Conservation (phyloP, 2,888 invertebrate genomes). For the Drosophila falleni region DNA sequence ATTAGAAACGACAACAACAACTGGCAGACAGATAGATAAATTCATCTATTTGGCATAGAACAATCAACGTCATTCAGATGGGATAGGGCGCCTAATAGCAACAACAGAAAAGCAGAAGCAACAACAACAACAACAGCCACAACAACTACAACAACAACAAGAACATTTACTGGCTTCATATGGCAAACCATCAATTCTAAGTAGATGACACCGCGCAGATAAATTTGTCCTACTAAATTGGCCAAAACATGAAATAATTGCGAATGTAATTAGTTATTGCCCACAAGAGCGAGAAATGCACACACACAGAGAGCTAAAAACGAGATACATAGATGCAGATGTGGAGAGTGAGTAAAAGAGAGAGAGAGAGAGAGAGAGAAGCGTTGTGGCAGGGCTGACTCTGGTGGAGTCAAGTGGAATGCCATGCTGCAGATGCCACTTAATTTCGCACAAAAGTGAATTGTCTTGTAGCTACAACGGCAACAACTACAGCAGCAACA, state of each 20-base stretch:
- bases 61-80: constrained; percentile 76
- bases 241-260: constrained; percentile 86
- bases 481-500: constrained; percentile 56
- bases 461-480: constrained; percentile 82
- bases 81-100: constrained; percentile 64
- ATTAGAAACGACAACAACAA: constrained; percentile 55
- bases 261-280: constrained; percentile 86
- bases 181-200: constrained; percentile 84
- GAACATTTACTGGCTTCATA: constrained; percentile 54
- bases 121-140: constrained; percentile 10
- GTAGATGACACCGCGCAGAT: constrained; percentile 86
- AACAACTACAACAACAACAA: constrained; percentile 29
- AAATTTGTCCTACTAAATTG: constrained; percentile 86
- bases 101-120: constrained; percentile 40
- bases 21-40: constrained; percentile 61
- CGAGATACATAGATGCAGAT: constrained; percentile 2
- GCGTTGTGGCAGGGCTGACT: constrained; percentile 21
- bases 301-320: constrained; percentile 35
- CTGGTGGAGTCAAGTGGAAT: constrained; percentile 77
- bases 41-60: constrained; percentile 70
- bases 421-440: constrained; percentile 81
- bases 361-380: neutral
- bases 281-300: constrained; percentile 76
- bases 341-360: neutral
- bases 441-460: constrained; percentile 85